Evolutionary conservation across 2,888 invertebrate species (phyloP), one percentile per base, ranked within the genome.

Genomic region (Trichogramma dendrolimi): DNA sequence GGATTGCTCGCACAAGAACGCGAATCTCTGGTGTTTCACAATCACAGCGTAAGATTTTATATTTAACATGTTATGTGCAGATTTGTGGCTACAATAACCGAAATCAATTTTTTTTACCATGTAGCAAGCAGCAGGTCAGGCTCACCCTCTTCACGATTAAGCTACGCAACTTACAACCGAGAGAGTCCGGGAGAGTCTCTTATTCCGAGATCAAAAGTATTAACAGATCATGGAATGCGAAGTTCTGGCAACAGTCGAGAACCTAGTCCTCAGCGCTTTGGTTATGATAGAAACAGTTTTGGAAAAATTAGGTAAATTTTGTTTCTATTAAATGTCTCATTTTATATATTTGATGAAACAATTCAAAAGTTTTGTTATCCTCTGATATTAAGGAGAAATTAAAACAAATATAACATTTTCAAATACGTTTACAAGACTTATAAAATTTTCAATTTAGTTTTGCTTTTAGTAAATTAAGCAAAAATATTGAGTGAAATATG

Each of bases 101-200:
- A 10, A 38, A 47, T 4, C 11, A 4, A 43, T 60, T 54, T n/a
- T 49, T 6, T 50, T 52, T 60, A 27, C 3, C 27, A 27, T 27
- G 2, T 27, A 94, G 94, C 97, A 6, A 92, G 93, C 54, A 96
- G 96, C 70, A 85, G 97, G 48, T 95, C 95, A 4, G 93, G 93
- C 57, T 96, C 96, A 0, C 96, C 97, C 0, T 92, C 94, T 61
- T 92, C 95, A 0, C 87, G 94, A 66, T 80, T 90, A 67, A 87
- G 87, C 61, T 91, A 91, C 74, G 83, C 87, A 61, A 89, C 87
- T 38, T 86, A 86, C 71, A 80, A 82, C 68, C 83, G 84, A 59
- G 84, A 73, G 74, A 27, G 27, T 27, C 27, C 27, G 27, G 78
- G 84, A 73, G 83, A 74, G 80, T 85, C 58, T 60, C 68, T 74